Conservation (phyloP, 2,888 invertebrate species). For the Thymelicus sylvestris region DNA sequence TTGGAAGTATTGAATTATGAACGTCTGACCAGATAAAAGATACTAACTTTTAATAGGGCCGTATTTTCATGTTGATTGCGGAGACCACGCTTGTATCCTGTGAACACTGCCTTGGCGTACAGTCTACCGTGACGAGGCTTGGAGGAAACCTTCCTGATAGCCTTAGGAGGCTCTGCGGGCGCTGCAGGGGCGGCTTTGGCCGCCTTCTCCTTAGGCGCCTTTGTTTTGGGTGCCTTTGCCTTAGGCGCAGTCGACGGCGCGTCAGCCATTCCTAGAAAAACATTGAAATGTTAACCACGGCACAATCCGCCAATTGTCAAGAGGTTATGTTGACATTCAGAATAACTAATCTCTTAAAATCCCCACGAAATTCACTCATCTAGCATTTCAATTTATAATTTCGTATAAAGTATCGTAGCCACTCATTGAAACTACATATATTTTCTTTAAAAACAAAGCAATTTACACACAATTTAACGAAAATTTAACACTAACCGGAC, state of each 20-base stretch:
- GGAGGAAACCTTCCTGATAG: constrained; percentile 77
- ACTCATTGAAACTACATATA: constrained; percentile 8
- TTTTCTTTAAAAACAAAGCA: constrained; percentile 40
- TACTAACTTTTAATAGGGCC: constrained; percentile 91
- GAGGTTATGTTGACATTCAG: constrained; percentile 81
- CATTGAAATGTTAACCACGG: constrained; percentile 48
- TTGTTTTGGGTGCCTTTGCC: constrained; percentile 83
- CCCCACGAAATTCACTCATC: constrained; percentile 56
- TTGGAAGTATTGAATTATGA: neutral
- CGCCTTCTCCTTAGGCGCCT: constrained; percentile 84
- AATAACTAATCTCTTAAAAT: constrained; percentile 64
- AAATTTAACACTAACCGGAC: constrained; percentile 70
- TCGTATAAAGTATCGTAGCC: constrained; percentile 36
- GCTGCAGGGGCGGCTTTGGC: constrained; percentile 83
- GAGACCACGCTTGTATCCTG: constrained; percentile 97
- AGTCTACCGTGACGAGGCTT: constrained; percentile 91
- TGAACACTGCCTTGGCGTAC: constrained; percentile 99
- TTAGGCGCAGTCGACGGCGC: constrained; percentile 82
- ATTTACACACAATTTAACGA: constrained; percentile 50
- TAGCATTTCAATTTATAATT: constrained; percentile 44
- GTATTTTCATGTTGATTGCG: constrained; percentile 99
- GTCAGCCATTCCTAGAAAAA: constrained; percentile 86
- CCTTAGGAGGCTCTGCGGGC: constrained; percentile 81
- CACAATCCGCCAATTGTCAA: constrained; percentile 40
- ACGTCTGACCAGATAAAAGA: no score